phyloP scores from a whole-genome alignment of 2,888 invertebrate genomes.

The Lepidocyrtinus sp. region DNA sequence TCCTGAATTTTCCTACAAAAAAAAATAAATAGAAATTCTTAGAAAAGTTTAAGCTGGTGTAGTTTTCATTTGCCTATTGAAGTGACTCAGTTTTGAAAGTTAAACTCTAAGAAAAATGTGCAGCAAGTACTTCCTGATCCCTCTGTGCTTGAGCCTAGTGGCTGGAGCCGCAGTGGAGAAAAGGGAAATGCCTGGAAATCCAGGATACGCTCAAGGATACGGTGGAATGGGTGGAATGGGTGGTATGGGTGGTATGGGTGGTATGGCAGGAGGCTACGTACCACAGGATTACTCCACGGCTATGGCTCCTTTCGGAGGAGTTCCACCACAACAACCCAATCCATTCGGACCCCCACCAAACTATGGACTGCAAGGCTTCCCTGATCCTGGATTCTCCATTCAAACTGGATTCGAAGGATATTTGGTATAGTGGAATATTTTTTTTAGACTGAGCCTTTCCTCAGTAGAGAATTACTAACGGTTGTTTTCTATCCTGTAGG shows the following conservation, averaged over 20 bases:
- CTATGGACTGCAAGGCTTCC: slow-evolving; percentile 62
- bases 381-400: slow-evolving; percentile 69
- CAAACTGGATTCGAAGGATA: slow-evolving; percentile 70
- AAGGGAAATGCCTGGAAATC: slow-evolving; percentile 60
- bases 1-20: slow-evolving; percentile 24
- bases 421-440: slow-evolving; percentile 61
- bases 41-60: not conserved
- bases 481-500: slow-evolving; percentile 56
- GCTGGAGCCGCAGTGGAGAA: slow-evolving; percentile 62
- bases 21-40: not conserved
- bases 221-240: slow-evolving; percentile 46
- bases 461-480: not conserved
- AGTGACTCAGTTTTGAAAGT: slow-evolving; percentile 23
- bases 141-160: slow-evolving; percentile 48
- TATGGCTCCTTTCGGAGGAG: slow-evolving; percentile 16
- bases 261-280: slow-evolving; percentile 19
- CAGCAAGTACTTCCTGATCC: slow-evolving; percentile 18
- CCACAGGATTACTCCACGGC: no score
- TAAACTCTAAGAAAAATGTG: slow-evolving; percentile 36
- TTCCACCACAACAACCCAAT: not conserved
- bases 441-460: no score
- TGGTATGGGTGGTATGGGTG: slow-evolving; percentile 20
- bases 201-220: slow-evolving; percentile 31
- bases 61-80: not conserved
- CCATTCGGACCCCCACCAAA: slow-evolving; percentile 38